These are phyloP conservation scores for Pseudochirops cupreus DNA, from an alignment of 2,797 vertebrate species.

Conservation along the genomic window DNA sequence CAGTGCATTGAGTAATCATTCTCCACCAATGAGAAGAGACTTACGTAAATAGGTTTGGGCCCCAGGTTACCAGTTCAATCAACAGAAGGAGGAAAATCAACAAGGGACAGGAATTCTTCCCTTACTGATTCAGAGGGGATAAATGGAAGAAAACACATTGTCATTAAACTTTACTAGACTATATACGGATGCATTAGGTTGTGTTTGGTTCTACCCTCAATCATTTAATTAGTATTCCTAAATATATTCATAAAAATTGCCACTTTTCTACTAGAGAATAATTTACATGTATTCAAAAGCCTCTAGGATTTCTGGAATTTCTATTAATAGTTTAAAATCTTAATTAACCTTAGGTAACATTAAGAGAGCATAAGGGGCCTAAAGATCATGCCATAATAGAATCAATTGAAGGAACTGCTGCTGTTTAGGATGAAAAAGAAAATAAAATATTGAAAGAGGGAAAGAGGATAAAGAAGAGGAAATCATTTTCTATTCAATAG, in stretches of 20 bases:
- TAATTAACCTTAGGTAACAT: constrained; percentile 4
- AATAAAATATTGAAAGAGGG: background rate
- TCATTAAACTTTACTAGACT: background rate
- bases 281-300: constrained; percentile 7
- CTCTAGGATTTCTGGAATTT: constrained; percentile 2
- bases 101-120: background rate
- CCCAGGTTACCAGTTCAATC: background rate
- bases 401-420: background rate
- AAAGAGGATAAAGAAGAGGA: background rate
- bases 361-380: background rate
- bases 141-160: background rate
- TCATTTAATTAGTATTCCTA: background rate
- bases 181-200: background rate
- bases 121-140: background rate
- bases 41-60: background rate
- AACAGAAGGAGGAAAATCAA: background rate
- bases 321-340: constrained; percentile 19
- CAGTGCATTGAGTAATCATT: background rate
- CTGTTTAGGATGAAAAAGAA: background rate
- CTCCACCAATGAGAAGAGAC: background rate
- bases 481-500: background rate
- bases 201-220: background rate
- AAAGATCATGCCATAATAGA: background rate
- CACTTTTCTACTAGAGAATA: constrained; percentile 43
- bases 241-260: background rate